A percentile compares a stretch with the other conserved stretches of the same genome.
These are phyloP conservation scores for Agrochola circellaris DNA, from an alignment of 2,888 invertebrate species.

Conservation along the genomic window DNA sequence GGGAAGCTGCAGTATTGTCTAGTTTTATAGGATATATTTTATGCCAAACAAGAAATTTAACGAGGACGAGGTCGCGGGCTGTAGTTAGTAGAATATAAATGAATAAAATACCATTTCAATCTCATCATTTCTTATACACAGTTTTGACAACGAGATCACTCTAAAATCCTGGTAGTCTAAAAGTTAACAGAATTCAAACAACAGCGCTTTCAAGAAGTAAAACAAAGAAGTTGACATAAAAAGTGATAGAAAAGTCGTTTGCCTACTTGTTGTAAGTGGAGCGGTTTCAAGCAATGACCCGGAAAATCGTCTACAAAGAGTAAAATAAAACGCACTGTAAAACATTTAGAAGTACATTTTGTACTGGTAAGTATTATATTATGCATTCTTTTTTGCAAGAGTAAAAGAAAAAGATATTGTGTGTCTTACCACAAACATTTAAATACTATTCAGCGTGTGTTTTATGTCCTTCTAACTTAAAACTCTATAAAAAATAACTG, in stretches of 20 bases:
- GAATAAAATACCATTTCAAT: background rate
- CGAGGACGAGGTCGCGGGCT: no score
- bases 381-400: background rate
- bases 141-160: background rate
- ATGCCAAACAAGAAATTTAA: no score
- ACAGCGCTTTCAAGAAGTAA: background rate
- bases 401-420: background rate
- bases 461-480: background rate
- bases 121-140: background rate
- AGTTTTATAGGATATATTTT: background rate
- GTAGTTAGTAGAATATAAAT: background rate
- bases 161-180: background rate
- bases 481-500: background rate
- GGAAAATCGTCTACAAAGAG: conserved; percentile 12
- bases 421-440: background rate
- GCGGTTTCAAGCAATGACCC: conserved; percentile 28
- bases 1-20: background rate
- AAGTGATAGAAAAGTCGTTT: conserved; percentile 24
- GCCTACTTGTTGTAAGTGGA: conserved; percentile 21
- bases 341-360: background rate
- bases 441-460: background rate
- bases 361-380: background rate
- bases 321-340: conserved; percentile 22
- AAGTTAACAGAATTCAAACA: conserved; percentile 2
- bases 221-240: conserved; percentile 16